Percentiles rank a stretch among this genome's conserved stretches.
Evolutionary conservation across 1,140 invertebrate genomes (phyloP).

Genomic region (Halotydeus destructor): DNA sequence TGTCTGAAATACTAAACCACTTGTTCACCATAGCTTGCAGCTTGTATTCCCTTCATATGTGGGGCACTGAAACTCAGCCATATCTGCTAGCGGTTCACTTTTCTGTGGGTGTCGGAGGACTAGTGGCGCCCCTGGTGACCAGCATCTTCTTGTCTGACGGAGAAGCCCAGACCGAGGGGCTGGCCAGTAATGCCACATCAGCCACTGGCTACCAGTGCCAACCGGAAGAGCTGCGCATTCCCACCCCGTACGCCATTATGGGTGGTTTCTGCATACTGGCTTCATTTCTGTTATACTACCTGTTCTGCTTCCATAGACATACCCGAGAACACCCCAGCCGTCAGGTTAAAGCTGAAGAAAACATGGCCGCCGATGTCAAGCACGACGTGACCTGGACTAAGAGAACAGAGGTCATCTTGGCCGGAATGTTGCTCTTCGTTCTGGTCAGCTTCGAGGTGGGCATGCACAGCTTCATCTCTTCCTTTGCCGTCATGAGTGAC

Average conservation of each 20-base stretch:
- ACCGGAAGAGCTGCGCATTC: background rate
- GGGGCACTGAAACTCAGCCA: conserved; percentile 28
- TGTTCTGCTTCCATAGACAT: background rate
- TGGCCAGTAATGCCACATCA: background rate
- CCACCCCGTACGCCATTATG: background rate
- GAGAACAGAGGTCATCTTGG: no score
- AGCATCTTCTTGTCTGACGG: conserved; percentile 24
- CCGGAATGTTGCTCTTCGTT: no score
- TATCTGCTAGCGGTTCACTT: conserved; percentile 33
- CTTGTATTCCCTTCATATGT: conserved; percentile 29
- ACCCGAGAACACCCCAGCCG: background rate
- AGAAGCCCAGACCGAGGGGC: background rate
- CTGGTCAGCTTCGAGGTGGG: no score
- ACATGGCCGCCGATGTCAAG: no score
- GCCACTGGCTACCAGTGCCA: background rate
- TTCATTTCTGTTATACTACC: background rate
- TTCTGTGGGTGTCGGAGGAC: conserved; percentile 31
- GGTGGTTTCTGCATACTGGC: background rate
- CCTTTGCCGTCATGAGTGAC: no score
- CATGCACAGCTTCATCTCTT: no score
- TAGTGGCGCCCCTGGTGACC: conserved; percentile 29
- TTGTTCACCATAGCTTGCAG: no score
- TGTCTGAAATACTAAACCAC: no score
- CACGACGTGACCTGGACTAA: no score
- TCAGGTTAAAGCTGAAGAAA: background rate